These are phyloP conservation scores for Tyrophagus putrescentiae DNA, from an alignment of 1,140 invertebrate genomes.

Conservation along the genomic window DNA sequence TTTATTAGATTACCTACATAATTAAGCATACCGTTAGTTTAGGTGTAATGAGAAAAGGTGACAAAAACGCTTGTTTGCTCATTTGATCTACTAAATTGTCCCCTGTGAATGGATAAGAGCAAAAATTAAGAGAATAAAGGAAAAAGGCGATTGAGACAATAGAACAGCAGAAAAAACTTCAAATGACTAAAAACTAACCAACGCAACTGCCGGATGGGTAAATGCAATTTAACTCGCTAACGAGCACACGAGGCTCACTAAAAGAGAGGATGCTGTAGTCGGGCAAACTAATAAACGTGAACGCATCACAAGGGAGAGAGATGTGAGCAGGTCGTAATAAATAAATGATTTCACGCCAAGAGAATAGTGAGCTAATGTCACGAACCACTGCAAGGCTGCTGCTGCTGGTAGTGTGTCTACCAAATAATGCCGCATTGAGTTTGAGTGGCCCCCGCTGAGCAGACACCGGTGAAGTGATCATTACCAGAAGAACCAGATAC, in stretches of 20 bases:
- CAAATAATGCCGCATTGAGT: no score
- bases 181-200: neutral
- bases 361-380: conserved; percentile 9
- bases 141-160: neutral
- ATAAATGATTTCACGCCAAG: conserved; percentile 3
- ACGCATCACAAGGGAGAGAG: no score
- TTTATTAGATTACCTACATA: conserved; percentile 13
- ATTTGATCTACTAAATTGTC: no score
- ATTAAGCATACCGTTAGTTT: no score
- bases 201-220: neutral
- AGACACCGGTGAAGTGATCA: no score
- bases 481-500: no score
- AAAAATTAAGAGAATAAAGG: neutral
- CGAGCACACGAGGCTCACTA: neutral
- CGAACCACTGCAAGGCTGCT: no score
- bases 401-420: no score
- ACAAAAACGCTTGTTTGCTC: no score
- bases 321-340: neutral
- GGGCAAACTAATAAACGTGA: neutral
- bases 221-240: neutral
- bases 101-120: no score
- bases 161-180: neutral
- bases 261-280: neutral
- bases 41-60: no score
- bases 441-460: no score